These are phyloP conservation scores for Epinephelus coioides DNA, from an alignment of 2,797 vertebrate species.

Conservation along the genomic window DNA sequence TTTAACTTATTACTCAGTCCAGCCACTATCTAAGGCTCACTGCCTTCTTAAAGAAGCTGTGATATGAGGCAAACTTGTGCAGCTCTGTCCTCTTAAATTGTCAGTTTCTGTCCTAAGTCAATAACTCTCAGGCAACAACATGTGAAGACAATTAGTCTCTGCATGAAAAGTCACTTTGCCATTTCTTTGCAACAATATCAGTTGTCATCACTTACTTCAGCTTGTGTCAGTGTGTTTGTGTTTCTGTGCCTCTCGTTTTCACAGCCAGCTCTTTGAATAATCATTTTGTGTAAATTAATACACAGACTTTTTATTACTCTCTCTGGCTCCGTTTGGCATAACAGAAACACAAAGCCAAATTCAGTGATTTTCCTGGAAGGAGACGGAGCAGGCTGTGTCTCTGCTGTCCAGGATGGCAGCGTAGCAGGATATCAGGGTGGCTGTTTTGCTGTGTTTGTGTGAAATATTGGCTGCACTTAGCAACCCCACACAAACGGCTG, in stretches of 20 bases:
- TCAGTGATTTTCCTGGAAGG: constrained; percentile 51
- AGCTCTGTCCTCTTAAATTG: not conserved
- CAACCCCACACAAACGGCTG: constrained; percentile 73
- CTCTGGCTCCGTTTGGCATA: constrained; percentile 27
- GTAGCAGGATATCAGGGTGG: constrained; percentile 59
- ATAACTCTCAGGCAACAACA: not conserved
- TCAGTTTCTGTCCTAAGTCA: not conserved
- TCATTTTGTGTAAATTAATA: constrained; percentile 3
- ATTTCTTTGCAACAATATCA: not conserved
- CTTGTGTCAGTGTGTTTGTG: not conserved
- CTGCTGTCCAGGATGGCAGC: constrained; percentile 56
- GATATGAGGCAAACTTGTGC: not conserved
- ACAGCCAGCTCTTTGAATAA: not conserved
- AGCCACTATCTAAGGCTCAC: not conserved
- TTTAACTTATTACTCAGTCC: not conserved
- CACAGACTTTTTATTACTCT: not conserved
- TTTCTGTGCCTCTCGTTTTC: not conserved
- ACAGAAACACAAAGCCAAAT: constrained; percentile 36
- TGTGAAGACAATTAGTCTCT: not conserved
- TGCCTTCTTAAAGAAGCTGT: not conserved
- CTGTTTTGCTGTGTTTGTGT: constrained; percentile 78
- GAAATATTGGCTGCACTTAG: constrained; percentile 76
- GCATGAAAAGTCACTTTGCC: not conserved
- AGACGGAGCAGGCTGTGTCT: constrained; percentile 28
- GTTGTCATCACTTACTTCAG: not conserved